Percentiles rank a stretch among this genome's conserved stretches.
Evolutionary conservation across 1,140 invertebrate genomes (phyloP).

Genomic region (Adoxophyes honmai): DNA sequence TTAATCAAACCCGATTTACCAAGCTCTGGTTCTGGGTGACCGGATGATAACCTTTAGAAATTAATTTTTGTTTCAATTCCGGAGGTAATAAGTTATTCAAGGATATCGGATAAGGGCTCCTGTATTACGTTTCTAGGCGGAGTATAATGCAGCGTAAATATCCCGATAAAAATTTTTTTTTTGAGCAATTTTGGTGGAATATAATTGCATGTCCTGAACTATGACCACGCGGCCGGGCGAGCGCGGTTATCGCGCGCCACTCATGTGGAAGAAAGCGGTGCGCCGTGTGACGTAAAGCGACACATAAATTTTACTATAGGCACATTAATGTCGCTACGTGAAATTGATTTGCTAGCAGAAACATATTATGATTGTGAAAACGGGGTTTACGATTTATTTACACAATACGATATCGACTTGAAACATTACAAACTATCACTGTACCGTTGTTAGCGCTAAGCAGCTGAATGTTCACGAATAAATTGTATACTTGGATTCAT

Average conservation of each 20-base stretch:
- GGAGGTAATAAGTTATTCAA: no score
- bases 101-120: no score
- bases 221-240: slow-evolving; percentile 22
- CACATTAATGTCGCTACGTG: slow-evolving; percentile 75
- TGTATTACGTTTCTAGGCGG: no score
- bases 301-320: slow-evolving; percentile 76
- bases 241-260: slow-evolving; percentile 50
- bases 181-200: no score
- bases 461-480: slow-evolving; percentile 32
- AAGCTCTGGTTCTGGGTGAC: slow-evolving; percentile 17
- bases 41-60: slow-evolving; percentile 23
- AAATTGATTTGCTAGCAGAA: slow-evolving; percentile 76
- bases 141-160: no score
- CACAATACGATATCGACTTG: slow-evolving; percentile 66
- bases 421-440: slow-evolving; percentile 65
- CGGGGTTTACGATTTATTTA: slow-evolving; percentile 76
- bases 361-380: slow-evolving; percentile 77
- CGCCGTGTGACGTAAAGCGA: slow-evolving; percentile 64
- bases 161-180: no score
- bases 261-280: slow-evolving; percentile 57
- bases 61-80: no score
- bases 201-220: slow-evolving; percentile 32
- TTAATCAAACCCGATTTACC: slow-evolving; percentile 29
- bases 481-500: slow-evolving; percentile 16
- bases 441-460: slow-evolving; percentile 35